A percentile compares a stretch with the other conserved stretches of the same genome.
Conservation (phyloP, 1,140 invertebrate genomes). For the Brachionus asplanchnoidis region DNA sequence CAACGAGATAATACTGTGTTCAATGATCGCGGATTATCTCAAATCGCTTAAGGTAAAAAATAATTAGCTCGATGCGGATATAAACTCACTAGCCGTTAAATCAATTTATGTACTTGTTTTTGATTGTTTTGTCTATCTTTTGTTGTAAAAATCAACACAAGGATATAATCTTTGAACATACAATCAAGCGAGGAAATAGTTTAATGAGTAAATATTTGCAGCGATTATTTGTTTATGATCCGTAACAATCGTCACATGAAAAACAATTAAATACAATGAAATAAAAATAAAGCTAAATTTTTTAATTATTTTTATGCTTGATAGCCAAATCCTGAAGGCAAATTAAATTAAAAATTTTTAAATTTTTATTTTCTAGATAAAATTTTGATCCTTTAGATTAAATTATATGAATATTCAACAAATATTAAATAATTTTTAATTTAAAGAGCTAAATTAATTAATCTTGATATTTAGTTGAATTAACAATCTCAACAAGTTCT, state of each 20-base stretch:
- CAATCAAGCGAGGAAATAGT: background rate
- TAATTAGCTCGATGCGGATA: background rate
- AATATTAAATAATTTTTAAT: too few species aligned
- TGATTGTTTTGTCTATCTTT: slow-evolving; percentile 2
- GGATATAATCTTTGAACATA: slow-evolving; percentile 33
- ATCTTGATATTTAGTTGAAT: too few species aligned
- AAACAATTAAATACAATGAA: background rate
- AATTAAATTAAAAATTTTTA: too few species aligned
- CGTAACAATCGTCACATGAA: background rate
- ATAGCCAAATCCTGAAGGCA: too few species aligned
- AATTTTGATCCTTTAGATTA: too few species aligned
- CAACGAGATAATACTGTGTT: background rate
- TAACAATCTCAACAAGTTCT: too few species aligned
- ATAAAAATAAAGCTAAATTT: background rate
- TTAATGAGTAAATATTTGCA: background rate
- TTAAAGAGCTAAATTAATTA: too few species aligned
- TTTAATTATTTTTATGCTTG: too few species aligned
- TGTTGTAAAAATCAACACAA: slow-evolving; percentile 35
- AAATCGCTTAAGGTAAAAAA: background rate
- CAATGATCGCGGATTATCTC: background rate
- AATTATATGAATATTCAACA: too few species aligned
- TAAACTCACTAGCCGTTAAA: slow-evolving; percentile 34
- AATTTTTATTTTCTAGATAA: too few species aligned
- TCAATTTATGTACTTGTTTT: background rate
- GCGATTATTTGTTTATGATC: background rate